Percentiles rank a stretch among this genome's conserved stretches.
These are phyloP conservation scores for Leptonema lineaticorne DNA, from an alignment of 1,140 invertebrate genomes.

Conservation along the genomic window DNA sequence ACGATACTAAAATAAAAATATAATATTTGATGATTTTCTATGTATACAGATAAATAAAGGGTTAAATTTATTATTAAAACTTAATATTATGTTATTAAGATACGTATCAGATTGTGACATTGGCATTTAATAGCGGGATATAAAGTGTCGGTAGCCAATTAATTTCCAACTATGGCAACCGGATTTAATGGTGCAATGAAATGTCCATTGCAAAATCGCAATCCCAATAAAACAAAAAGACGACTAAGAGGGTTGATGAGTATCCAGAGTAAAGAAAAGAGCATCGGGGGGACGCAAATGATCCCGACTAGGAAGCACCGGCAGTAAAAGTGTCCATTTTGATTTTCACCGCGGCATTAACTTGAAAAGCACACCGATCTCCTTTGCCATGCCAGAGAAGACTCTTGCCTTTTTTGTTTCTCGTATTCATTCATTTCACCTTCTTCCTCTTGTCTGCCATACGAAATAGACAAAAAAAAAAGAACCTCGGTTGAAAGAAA, in stretches of 20 bases:
- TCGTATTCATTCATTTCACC: not conserved
- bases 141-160: no score
- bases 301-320: conserved; percentile 1
- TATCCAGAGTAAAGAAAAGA: not conserved
- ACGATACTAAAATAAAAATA: no score
- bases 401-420: not conserved
- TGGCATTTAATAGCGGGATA: no score
- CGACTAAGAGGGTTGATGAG: not conserved
- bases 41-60: no score
- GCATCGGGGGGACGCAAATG: not conserved
- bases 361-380: conserved; percentile 14
- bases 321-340: conserved; percentile 25
- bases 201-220: conserved; percentile 9
- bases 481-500: not conserved
- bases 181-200: conserved; percentile 16
- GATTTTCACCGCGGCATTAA: conserved; percentile 20
- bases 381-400: not conserved
- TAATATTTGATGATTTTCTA: no score
- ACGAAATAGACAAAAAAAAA: not conserved
- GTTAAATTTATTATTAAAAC: no score
- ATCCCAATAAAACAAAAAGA: conserved; percentile 20
- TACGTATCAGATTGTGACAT: no score
- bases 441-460: not conserved
- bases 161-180: not conserved
- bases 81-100: no score